A percentile compares a stretch with the other conserved stretches of the same genome.
phyloP scores from a whole-genome alignment of 2,113 vertebrate species.

The Ginglymostoma cirratum region DNA sequence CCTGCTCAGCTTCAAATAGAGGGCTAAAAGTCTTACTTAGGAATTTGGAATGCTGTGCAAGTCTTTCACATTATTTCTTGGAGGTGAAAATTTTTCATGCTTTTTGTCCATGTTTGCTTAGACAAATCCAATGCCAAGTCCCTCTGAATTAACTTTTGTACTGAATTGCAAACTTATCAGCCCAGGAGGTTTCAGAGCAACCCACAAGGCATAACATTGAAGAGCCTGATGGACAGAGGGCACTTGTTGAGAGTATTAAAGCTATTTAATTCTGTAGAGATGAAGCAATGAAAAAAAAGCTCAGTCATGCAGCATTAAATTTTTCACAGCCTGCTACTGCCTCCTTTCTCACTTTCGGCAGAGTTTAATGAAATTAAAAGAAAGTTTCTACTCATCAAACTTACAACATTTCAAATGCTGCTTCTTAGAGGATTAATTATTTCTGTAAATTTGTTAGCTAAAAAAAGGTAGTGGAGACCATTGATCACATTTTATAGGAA shows the following conservation, averaged over 20 bases:
- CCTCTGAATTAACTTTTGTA: constrained; percentile 27
- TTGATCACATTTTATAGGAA: constrained; percentile 19
- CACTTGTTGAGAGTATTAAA: constrained; percentile 28
- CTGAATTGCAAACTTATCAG: constrained; percentile 13
- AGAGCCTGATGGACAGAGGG: constrained; percentile 9
- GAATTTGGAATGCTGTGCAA: neutral
- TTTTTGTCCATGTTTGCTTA: constrained; percentile 11
- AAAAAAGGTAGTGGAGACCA: neutral
- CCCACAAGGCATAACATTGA: constrained; percentile 6
- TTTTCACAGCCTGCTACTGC: neutral
- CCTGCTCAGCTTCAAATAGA: neutral
- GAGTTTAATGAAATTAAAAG: neutral
- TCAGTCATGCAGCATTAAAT: neutral
- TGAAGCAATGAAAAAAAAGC: constrained; percentile 3
- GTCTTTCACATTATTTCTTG: constrained; percentile 18
- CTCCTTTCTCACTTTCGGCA: neutral
- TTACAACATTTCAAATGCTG: neutral
- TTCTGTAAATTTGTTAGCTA: constrained; percentile 31
- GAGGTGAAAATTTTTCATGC: neutral
- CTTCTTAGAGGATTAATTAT: constrained; percentile 8
- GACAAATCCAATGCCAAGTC: neutral
- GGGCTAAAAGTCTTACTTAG: neutral
- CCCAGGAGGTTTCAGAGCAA: constrained; percentile 1
- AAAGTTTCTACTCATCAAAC: neutral
- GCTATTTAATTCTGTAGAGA: neutral